Conservation (phyloP, 2,888 invertebrate species). For the Dryadula phaetusa region DNA sequence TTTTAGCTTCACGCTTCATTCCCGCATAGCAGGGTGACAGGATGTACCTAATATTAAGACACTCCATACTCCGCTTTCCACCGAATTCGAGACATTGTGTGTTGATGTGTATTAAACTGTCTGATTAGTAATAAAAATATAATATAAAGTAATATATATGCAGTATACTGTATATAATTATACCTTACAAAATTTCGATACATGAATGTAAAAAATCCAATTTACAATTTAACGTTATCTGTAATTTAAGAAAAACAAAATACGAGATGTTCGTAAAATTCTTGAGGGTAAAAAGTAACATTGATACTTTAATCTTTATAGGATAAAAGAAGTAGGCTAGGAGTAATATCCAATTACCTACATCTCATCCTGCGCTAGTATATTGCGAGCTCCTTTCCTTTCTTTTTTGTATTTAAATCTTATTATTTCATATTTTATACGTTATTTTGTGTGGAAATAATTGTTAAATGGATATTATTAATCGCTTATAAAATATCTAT, state of each 20-base stretch:
- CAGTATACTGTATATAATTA: too few relatives aligned
- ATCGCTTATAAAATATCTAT: too few relatives aligned
- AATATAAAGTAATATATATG: too few relatives aligned
- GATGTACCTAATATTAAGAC: too few relatives aligned
- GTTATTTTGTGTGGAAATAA: not conserved
- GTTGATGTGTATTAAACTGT: too few relatives aligned
- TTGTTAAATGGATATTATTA: not conserved
- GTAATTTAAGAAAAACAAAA: not conserved
- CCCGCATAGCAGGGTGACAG: too few relatives aligned
- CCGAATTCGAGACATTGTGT: too few relatives aligned
- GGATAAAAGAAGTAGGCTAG: slow-evolving; percentile 14
- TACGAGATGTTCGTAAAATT: not conserved
- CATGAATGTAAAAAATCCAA: not conserved
- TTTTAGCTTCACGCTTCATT: too few relatives aligned
- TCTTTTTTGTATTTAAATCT: not conserved
- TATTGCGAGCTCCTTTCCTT: not conserved
- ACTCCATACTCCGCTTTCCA: too few relatives aligned
- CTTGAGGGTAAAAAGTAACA: not conserved
- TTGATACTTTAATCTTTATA: slow-evolving; percentile 18
- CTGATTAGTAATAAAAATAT: too few relatives aligned
- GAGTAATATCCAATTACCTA: slow-evolving; percentile 17
- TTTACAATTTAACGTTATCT: not conserved
- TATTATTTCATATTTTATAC: too few relatives aligned
- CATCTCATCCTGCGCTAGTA: slow-evolving; percentile 5
- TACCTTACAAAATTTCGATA: too few relatives aligned